Percentiles rank a stretch among this genome's conserved stretches.
Conservation (phyloP, 2,797 vertebrate genomes). For the Trachops cirrhosus region DNA sequence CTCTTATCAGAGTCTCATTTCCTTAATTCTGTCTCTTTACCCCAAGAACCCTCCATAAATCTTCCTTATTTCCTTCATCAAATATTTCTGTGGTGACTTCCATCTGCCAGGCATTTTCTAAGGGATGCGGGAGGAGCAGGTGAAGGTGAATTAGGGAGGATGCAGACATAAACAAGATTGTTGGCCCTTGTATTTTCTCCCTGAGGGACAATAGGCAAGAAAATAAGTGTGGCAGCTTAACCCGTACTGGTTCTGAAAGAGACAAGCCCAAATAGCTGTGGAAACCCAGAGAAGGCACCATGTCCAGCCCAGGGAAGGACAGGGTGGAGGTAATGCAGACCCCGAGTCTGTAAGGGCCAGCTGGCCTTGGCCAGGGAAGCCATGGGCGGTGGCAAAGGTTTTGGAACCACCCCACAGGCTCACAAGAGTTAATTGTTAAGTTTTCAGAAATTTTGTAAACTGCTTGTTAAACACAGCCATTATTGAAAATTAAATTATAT, state of each 20-base stretch:
- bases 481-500: not conserved
- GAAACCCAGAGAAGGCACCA: not conserved
- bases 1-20: not conserved
- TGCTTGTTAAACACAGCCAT: not conserved
- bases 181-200: not conserved
- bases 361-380: not conserved
- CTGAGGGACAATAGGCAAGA: not conserved
- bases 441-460: not conserved
- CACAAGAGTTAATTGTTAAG: not conserved
- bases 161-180: not conserved
- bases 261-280: not conserved
- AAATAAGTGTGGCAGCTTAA: not conserved
- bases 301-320: not conserved
- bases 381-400: not conserved
- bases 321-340: not conserved
- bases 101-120: not conserved
- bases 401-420: not conserved
- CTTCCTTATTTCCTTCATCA: not conserved
- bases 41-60: not conserved
- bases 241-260: not conserved
- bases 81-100: not conserved
- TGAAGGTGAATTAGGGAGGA: not conserved
- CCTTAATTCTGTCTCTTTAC: not conserved
- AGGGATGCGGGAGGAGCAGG: not conserved
- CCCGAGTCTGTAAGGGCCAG: not conserved